Base-by-base conservation (phyloP, 2,113 vertebrate species). In the Sinocyclocheilus anshuiensis region DNA sequence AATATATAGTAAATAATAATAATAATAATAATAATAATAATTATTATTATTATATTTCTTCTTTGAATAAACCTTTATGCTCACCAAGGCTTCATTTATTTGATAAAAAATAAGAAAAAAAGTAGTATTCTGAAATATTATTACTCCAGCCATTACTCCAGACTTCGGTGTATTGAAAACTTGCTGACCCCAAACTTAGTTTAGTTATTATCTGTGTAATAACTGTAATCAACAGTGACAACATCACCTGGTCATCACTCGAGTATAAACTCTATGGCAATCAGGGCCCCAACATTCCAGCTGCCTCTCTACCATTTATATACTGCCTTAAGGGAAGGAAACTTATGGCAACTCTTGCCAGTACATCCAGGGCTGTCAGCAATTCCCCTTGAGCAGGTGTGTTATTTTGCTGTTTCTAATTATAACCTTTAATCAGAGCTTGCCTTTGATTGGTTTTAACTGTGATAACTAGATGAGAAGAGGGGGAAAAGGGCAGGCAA, bases 321-420 rank as follows among this genome's bases (percentile, higher is more conserved):
- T 61, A 26, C 55, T 82, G 63, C 83, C 50, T 81, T 3, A 0
- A 61, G 74, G 36, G 84, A 2, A 55, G 72, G 18, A 53, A 88
- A 87, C 13, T 26, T 83, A 74, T n/a, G 26, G 33, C 61, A 84
- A 2, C 15, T 65, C 50, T n/a, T 71, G 67, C 78, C 45, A 63
- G 76, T 69, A 89, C 74, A 42, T 42, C 81, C 69, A 71, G 74
- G 22, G 72, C 77, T 85, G 84, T 87, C 79, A 86, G 83, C 26
- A 76, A 36, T 91, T 91, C 67, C 87, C 83, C 79, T 78, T 4
- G 79, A 91, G 75, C 85, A 89, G 89, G 76, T 90, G 89, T 79
- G 88, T 89, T 92, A 91, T 91, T 92, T 91, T 89, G 76, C 83
- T 45, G 72, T 92, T 90, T 91, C 88, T 92, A 92, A 93, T 94